A percentile compares a stretch with the other conserved stretches of the same genome.
These are phyloP conservation scores for Thera britannica DNA, from an alignment of 2,888 invertebrate genomes.

Conservation along the genomic window DNA sequence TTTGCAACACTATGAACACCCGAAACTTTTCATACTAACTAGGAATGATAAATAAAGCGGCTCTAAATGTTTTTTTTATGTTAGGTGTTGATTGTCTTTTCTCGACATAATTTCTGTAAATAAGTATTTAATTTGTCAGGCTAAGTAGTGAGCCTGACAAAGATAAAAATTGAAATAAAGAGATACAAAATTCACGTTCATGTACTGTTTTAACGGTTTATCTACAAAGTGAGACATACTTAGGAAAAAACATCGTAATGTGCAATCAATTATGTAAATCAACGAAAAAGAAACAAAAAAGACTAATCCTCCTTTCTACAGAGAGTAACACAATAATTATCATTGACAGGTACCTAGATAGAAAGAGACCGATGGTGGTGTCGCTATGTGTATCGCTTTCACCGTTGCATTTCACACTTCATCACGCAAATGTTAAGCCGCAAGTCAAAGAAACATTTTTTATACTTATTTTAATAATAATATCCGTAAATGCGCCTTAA, in stretches of 20 bases:
- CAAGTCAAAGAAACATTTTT: not conserved
- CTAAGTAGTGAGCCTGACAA: not conserved
- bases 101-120: not conserved
- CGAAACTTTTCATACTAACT: not conserved
- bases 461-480: conserved; percentile 12
- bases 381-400: conserved; percentile 6
- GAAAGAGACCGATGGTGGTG: conserved; percentile 2
- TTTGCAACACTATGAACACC: not conserved
- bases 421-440: conserved; percentile 8
- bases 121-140: not conserved
- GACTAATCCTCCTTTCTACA: not conserved
- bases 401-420: not conserved
- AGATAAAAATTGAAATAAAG: not conserved
- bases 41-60: not conserved
- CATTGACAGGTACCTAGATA: not conserved
- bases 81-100: not conserved
- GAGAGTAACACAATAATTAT: not conserved
- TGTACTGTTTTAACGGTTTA: too few relatives aligned
- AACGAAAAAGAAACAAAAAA: not conserved
- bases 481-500: too few relatives aligned
- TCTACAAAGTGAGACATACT: too few relatives aligned
- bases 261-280: too few relatives aligned
- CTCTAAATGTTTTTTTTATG: not conserved
- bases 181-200: not conserved
- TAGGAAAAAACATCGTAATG: too few relatives aligned